Conservation (phyloP, 2,888 invertebrate species). For the Andrena dorsata region DNA sequence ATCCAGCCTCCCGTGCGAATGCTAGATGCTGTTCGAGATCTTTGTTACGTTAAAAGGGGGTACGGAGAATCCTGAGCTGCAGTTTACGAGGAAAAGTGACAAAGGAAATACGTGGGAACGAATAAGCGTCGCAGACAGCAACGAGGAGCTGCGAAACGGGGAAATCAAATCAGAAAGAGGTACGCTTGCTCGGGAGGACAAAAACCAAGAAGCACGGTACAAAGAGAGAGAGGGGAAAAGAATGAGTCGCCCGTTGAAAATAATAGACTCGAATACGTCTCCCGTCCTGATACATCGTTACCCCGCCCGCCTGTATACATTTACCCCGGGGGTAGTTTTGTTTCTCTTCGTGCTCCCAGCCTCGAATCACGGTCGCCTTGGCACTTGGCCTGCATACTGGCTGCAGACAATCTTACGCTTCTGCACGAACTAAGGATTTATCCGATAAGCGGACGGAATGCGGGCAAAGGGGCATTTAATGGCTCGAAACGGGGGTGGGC, state of each 20-base stretch:
- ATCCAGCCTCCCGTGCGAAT: neutral
- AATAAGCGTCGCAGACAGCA: neutral
- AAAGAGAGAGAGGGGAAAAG: constrained; percentile 13
- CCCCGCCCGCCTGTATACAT: constrained; percentile 28
- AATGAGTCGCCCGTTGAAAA: constrained; percentile 40
- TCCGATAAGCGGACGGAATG: constrained; percentile 24
- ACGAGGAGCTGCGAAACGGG: constrained; percentile 5
- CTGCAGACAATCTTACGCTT: constrained; percentile 48
- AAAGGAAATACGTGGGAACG: constrained; percentile 13
- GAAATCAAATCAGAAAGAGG: constrained; percentile 40
- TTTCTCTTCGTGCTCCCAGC: constrained; percentile 3
- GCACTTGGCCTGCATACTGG: constrained; percentile 60
- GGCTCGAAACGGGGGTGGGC: neutral
- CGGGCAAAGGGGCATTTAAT: constrained; percentile 28
- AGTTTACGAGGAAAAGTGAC: constrained; percentile 10
- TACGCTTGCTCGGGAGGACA: constrained; percentile 1
- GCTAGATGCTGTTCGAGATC: neutral
- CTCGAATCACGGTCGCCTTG: constrained; percentile 52
- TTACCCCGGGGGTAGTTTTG: constrained; percentile 24
- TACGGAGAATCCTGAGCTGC: neutral
- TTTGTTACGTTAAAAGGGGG: neutral
- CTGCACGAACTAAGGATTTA: constrained; percentile 54
- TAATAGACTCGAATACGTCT: constrained; percentile 59
- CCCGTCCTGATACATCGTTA: constrained; percentile 48
- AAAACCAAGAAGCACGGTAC: neutral